Conservation (phyloP, 1,140 invertebrate species). For the Melitaea cinxia region DNA sequence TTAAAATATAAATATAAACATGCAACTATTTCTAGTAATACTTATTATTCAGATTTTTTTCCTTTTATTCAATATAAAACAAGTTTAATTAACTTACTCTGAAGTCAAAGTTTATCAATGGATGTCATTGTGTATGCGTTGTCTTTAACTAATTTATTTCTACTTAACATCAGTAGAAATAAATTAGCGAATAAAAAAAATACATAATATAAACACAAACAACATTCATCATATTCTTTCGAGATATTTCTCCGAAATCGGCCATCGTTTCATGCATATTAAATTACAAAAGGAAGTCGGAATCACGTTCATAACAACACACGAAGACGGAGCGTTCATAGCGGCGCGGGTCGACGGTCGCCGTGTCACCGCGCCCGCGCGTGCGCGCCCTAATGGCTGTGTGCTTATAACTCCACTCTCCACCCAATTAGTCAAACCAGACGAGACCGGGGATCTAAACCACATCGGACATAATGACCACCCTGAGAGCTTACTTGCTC, state of each 20-base stretch:
- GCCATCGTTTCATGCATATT: constrained; percentile 15
- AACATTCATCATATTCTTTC: not conserved
- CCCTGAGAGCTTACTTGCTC: constrained; percentile 14
- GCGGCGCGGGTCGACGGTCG: constrained; percentile 37
- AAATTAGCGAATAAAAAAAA: too few relatives aligned
- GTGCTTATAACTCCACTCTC: constrained; percentile 52
- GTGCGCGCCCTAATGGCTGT: constrained; percentile 52
- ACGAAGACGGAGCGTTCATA: constrained; percentile 14
- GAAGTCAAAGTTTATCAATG: too few relatives aligned
- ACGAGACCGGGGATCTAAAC: constrained; percentile 47
- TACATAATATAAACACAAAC: too few relatives aligned
- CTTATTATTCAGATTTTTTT: too few relatives aligned
- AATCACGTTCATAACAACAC: constrained; percentile 12
- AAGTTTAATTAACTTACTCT: too few relatives aligned
- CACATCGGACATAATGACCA: constrained; percentile 43
- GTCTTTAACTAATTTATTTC: too few relatives aligned
- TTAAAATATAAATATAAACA: too few relatives aligned
- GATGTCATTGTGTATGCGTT: too few relatives aligned
- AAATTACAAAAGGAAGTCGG: constrained; percentile 11
- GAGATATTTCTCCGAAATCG: constrained; percentile 16
- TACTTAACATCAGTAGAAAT: too few relatives aligned
- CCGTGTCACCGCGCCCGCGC: constrained; percentile 46
- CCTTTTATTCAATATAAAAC: too few relatives aligned
- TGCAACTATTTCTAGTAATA: too few relatives aligned
- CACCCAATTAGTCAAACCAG: constrained; percentile 59